Base-by-base conservation (phyloP, 2,888 invertebrate genomes). In the Litoditis marina region DNA sequence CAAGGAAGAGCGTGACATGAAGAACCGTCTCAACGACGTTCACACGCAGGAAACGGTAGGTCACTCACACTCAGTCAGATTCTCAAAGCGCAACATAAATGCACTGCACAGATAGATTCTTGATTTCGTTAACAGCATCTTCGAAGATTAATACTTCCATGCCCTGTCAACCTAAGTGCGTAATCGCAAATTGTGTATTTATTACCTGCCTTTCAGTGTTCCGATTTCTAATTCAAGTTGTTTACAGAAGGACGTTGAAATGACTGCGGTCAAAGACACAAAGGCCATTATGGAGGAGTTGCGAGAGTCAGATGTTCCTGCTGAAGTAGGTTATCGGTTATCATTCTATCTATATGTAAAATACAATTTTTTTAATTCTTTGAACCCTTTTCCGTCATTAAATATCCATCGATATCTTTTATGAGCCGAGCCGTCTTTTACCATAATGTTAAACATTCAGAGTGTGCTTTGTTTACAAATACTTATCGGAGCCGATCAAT, bases 251-350 rank as follows among this genome's bases (percentile, higher is more conserved):
- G 73, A 71, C 28, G 55, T 66, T 30, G 65, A 71, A 52, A 47
- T 44, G 8, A 34, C 54, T 0, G 69, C 71, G 4, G 65, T 69
- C 22, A 68, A 61, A 8, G 77, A 77, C 32, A 65, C 68, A 13
- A 83, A 94, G 83, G 92, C 92, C 0, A 85, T 96, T 5, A 93
- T 96, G 64, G 94, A 95, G 84, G 94, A 95, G 83, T 86, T 96
- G 39, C 94, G 93, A 90, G 91, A 91, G 83, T 92, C 93, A 0
- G 91, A 91, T 73, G 90, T 89, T 11, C 90, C 94, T 83, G 94
- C 94, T 0, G 89, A 90, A 74, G 90, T 73, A 47, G 7, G n/a
- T 13, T 13, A 5, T 19, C 16, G 16, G 94, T 34, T 11, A 28
- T 89, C 59, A n/a, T n/a, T n/a, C n/a, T n/a, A n/a, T n/a, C n/a